Base-by-base conservation (phyloP, 1,140 invertebrate species). In the Solenopsis invicta region DNA sequence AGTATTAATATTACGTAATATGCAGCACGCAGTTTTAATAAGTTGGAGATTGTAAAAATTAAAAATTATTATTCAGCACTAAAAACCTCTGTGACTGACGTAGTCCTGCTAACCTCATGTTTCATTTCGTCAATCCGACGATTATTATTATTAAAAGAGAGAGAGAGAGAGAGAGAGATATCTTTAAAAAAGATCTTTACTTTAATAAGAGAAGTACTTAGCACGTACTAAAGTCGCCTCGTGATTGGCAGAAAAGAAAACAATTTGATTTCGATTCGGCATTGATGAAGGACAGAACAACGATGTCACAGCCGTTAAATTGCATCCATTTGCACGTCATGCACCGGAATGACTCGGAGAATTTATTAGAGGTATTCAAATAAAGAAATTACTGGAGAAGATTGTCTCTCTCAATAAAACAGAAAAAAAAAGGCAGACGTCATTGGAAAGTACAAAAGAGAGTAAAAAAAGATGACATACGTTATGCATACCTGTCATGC, bases 261-360 rank as follows among this genome's bases (percentile, higher is more conserved):
- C 52, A 69, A 81, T 71, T 45, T 41, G 16, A 71, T 71, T 29
- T 21, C 21, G n/a, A 81, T 13, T 56, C 18, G 50, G 34, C 56
- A 56, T 54, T 9, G 16, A 81, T 29, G 48, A 21, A 10, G 29
- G 10, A 52, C 34, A 24, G 6, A 67, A 56, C 34, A n/a, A 16
- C 34, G 64, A 78, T 52, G 76, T 71, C 78, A 45, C 34, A 21
- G 50, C 1, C 16, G n/a, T 34, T 69, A 81, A 71, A 69, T 56
- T 71, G 78, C 64, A 71, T 81, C 21, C 66, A 71, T 52, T 80
- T 81, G 50, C n/a, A 77, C 34, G 16, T 54, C n/a, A 81, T 81
- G 48, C 64, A 10, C 10, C 21, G 1, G 41, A 56, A 81, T 71
- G 34, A 81, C 13, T 41, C 13, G 34, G 16, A 52, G 4, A 80